Base-by-base conservation (phyloP, 2,113 vertebrate species). In the Phasianus colchicus region DNA sequence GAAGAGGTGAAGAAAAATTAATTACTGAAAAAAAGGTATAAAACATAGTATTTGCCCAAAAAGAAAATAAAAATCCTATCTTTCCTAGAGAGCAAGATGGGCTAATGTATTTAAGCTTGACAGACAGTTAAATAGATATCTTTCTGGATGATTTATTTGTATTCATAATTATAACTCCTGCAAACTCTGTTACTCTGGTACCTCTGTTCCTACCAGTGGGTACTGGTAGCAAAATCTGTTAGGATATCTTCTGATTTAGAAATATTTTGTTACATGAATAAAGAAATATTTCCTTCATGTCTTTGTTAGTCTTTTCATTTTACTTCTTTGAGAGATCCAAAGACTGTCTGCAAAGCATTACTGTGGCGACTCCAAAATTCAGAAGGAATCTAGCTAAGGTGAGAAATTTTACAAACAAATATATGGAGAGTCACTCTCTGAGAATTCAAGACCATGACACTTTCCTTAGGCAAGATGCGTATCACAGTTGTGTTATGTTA, bases 401-500 rank as follows among this genome's bases (percentile, higher is more conserved):
- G 20, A 78, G n/a, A 67, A 90, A 57, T 10, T 4, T 40, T 54
- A 22, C 15, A 64, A 70, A 73, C 2, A 90, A n/a, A 29, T 38
- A 36, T 1, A 69, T 1, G 0, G 5, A 54, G n/a, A 64, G 4
- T 34, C 17, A 72, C 6, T 5, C 10, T 45, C 15, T n/a, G 10
- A 90, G 48, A 75, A 84, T 72, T 80, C 20, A 96, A 77, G 40
- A 10, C 20, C 42, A 40, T 7, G 71, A 24, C 17, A 55, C 61
- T 45, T 86, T 75, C 16, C 21, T n/a, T 61, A 36, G 18, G n/a
- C 29, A 84, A 84, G 54, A 43, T 36, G 8, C 1, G 0, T 20
- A 10, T 32, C 22, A 36, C 8, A 32, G 10, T 60, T 52, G 36
- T 73, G 32, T 52, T 47, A 43, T 0, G 0, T 21, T 38, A 11